phyloP scores from a whole-genome alignment of 2,888 invertebrate species.

The Trissonchulus sp. region DNA sequence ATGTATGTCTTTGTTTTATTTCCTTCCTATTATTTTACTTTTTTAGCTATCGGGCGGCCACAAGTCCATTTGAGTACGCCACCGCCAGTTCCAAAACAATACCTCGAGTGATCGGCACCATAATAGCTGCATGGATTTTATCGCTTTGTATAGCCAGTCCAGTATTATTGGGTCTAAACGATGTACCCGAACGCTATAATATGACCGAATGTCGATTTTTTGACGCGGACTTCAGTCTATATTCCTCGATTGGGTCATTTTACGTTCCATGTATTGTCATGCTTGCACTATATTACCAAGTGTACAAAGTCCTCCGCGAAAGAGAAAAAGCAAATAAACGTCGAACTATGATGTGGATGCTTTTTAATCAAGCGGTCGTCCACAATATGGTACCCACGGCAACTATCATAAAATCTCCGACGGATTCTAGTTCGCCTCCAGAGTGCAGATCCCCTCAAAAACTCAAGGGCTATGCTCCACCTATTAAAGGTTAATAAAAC shows the following conservation, averaged over 20 bases:
- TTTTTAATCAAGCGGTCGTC: background rate
- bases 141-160: slow-evolving; percentile 88
- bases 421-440: too few species aligned
- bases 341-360: slow-evolving; percentile 31
- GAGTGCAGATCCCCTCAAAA: too few species aligned
- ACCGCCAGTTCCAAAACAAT: slow-evolving; percentile 86
- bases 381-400: background rate
- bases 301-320: slow-evolving; percentile 47
- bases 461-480: too few species aligned
- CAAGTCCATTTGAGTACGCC: slow-evolving; percentile 96
- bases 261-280: slow-evolving; percentile 57
- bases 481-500: too few species aligned
- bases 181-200: slow-evolving; percentile 68
- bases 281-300: slow-evolving; percentile 56
- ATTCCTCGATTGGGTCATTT: slow-evolving; percentile 54
- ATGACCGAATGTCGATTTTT: slow-evolving; percentile 55
- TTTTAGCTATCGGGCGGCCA: slow-evolving; percentile 91
- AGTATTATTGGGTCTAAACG: slow-evolving; percentile 89
- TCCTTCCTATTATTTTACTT: too few species aligned
- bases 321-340: slow-evolving; percentile 47
- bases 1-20: too few species aligned
- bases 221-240: slow-evolving; percentile 55
- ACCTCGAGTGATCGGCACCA: slow-evolving; percentile 79
- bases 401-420: background rate
- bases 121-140: slow-evolving; percentile 89